phyloP scores from a whole-genome alignment of 1,140 invertebrate genomes.

The Homarus americanus region DNA sequence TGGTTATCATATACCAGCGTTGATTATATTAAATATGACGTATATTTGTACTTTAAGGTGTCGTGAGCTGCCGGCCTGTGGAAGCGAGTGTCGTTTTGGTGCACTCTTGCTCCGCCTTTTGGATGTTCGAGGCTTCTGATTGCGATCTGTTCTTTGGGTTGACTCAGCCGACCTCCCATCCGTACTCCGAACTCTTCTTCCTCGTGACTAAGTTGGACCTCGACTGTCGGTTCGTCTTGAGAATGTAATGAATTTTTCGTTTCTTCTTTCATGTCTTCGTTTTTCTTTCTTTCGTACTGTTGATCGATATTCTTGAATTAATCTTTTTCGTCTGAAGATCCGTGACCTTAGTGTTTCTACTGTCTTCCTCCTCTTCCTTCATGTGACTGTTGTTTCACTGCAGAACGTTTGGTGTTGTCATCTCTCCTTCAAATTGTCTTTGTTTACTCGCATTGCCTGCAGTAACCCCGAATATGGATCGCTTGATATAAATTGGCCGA shows the following conservation, averaged over 20 bases:
- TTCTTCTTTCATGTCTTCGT: neutral
- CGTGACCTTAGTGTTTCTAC: neutral
- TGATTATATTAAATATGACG: no score
- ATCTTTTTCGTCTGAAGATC: neutral
- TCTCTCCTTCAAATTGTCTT: neutral
- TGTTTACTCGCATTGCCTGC: slow-evolving; percentile 6
- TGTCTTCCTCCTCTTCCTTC: neutral
- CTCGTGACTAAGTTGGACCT: neutral
- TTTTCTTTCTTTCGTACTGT: neutral
- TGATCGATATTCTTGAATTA: neutral
- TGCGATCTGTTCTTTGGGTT: neutral
- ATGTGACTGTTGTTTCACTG: neutral
- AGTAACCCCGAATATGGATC: slow-evolving; percentile 9
- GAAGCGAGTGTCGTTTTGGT: neutral
- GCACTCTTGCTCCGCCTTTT: neutral
- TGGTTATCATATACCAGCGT: no score
- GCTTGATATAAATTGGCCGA: neutral
- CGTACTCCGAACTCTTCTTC: neutral
- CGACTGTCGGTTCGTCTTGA: neutral
- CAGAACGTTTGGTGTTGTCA: neutral
- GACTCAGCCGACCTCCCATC: neutral
- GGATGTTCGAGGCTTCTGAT: neutral
- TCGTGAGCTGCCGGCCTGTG: no score
- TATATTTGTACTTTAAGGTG: no score
- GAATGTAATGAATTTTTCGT: neutral